Evolutionary conservation across 2,888 invertebrate genomes (phyloP), one percentile per base, ranked within the genome.

Genomic region (Latrodectus elegans): DNA sequence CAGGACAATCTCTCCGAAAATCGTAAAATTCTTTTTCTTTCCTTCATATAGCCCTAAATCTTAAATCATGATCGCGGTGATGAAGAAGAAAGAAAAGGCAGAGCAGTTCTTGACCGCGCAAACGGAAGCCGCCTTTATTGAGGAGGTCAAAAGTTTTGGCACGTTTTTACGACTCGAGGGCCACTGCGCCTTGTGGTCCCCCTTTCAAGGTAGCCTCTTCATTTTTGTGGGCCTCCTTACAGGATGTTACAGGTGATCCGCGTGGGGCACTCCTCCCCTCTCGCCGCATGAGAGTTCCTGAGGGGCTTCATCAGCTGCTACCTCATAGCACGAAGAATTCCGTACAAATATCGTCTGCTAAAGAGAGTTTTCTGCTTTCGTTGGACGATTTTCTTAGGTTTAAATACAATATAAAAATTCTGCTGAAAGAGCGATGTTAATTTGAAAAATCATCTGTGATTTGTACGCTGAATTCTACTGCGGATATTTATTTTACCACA

Each of bases 41-140:
- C 10, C 60, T 15, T 10, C 73, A 51, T 79, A 52, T 52, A 60
- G 51, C 11, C 75, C 15, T 14, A 22, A 60, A 60, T 60, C 60
- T 52, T 83, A 74, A 82, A 82, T 74, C 68, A 68, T 55, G 75
- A 81, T 64, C 38, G n/a, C 8, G 67, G 55, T 22, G 53, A 15
- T n/a, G 77, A 17, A 14, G 49, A 17, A 65, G 26, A 12, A 15
- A 12, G 9, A 68, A 68, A 68, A 75, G 60, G 68, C n/a, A n/a
- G 64, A 49, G 73, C 65, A 52, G 14, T 51, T 65, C 71, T 72
- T 86, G 76, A 81, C 81, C 76, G 81, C 12, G 14, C 71, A 81
- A 71, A 86, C 86, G 76, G 86, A 81, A 86, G 86, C 86, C 78
- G 76, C 55, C 55, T 64, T 80, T 81, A 67, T 60, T 77, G 53